Conservation (phyloP, 2,113 vertebrate species). For the Micromys minutus region DNA sequence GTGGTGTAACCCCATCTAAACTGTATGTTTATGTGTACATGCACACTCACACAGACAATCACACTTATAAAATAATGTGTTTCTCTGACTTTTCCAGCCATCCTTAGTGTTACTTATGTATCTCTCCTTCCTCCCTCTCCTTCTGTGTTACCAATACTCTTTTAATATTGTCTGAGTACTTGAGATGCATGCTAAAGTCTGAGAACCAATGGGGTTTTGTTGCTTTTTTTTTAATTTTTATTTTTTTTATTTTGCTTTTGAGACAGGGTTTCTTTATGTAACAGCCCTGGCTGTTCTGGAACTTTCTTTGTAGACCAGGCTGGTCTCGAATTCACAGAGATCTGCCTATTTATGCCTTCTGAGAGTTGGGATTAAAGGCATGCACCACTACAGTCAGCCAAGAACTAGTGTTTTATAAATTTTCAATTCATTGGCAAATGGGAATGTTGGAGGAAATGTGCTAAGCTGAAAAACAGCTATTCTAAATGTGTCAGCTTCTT, state of each 20-base stretch:
- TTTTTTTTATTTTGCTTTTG: too few species aligned
- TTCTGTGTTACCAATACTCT: neutral
- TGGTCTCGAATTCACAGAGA: too few species aligned
- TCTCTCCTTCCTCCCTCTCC: neutral
- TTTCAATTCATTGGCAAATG: neutral
- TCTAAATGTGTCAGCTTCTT: neutral
- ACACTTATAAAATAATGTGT: neutral
- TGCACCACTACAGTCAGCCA: too few species aligned
- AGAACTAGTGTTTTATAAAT: neutral
- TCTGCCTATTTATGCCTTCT: too few species aligned
- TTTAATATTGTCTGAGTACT: neutral
- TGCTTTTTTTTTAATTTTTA: too few species aligned
- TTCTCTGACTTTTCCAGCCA: neutral
- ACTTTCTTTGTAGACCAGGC: too few species aligned
- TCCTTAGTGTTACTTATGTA: neutral
- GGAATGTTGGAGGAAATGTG: neutral
- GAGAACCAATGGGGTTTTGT: neutral
- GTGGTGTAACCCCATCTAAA: neutral
- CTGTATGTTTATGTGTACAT: fast-evolving
- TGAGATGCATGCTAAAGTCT: neutral
- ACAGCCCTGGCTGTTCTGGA: too few species aligned
- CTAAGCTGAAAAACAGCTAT: neutral
- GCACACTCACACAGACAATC: neutral
- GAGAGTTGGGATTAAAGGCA: too few species aligned
- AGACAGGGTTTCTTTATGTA: too few species aligned